These are phyloP conservation scores for Conchocele bisecta DNA, from an alignment of 2,888 invertebrate genomes.

Conservation along the genomic window DNA sequence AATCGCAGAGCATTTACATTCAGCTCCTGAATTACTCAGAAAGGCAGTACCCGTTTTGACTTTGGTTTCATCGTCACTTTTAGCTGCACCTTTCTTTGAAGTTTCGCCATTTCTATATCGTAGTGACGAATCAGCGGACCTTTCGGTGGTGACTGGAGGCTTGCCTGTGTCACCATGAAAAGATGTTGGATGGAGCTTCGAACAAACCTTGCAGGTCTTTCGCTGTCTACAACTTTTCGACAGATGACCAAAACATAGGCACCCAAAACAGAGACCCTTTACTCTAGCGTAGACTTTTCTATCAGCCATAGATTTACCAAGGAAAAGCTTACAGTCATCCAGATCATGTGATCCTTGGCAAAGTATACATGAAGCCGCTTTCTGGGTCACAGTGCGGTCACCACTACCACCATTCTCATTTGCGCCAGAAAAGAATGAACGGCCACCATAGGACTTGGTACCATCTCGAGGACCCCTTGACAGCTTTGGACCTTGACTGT, in stretches of 20 bases:
- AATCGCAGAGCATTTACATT: constrained; percentile 39
- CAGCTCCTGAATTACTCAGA: constrained; percentile 7
- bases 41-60: neutral
- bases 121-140: no score
- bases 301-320: constrained; percentile 16
- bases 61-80: neutral
- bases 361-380: constrained; percentile 5
- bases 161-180: constrained; percentile 39
- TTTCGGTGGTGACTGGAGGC: neutral
- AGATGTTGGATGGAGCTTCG: constrained; percentile 51
- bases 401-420: neutral
- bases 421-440: constrained; percentile 16
- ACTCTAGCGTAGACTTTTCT: constrained; percentile 40
- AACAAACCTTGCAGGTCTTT: constrained; percentile 42
- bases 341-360: constrained; percentile 36
- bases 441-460: neutral
- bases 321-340: constrained; percentile 32
- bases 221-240: constrained; percentile 46
- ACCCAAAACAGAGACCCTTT: constrained; percentile 59
- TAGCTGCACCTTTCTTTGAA: neutral
- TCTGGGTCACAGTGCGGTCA: neutral
- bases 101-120: neutral
- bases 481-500: neutral
- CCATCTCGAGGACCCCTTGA: neutral
- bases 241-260: constrained; percentile 52